Evolutionary conservation across 2,888 invertebrate species (phyloP).

Genomic region (Dryobotodes eremita): DNA sequence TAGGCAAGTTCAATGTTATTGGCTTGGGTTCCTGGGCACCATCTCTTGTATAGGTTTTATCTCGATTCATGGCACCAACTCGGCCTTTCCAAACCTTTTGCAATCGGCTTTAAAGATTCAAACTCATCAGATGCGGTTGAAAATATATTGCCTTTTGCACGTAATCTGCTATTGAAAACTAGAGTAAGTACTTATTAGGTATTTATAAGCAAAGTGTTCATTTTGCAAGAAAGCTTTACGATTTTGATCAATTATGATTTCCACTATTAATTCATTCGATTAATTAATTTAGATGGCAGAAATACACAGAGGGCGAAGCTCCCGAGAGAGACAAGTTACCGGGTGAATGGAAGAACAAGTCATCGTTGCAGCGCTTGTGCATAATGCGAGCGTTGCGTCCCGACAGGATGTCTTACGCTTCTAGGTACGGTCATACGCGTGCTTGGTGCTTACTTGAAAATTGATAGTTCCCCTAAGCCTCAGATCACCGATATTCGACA

Average conservation of each 20-base stretch:
- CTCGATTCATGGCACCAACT: neutral
- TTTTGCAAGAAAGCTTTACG: neutral
- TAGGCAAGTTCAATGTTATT: too few species aligned
- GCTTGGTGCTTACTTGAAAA: neutral
- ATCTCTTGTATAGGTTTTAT: neutral
- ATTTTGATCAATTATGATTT: constrained; percentile 4
- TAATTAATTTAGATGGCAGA: constrained; percentile 94
- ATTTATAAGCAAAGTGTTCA: neutral
- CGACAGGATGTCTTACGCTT: constrained; percentile 98
- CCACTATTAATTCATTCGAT: neutral
- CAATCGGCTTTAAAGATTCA: neutral
- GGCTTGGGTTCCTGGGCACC: too few species aligned
- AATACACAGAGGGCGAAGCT: constrained; percentile 97
- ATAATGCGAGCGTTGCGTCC: constrained; percentile 97
- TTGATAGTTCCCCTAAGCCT: too few species aligned
- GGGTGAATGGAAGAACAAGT: constrained; percentile 98
- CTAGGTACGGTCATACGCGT: constrained; percentile 88
- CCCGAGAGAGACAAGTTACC: constrained; percentile 98
- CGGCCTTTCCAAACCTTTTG: neutral
- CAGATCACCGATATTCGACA: neutral
- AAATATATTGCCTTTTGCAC: neutral
- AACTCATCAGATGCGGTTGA: neutral
- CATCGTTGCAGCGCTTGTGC: constrained; percentile 95
- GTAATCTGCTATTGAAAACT: neutral
- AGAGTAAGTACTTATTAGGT: neutral